Evolutionary conservation across 2,888 invertebrate genomes (phyloP), one percentile per base, ranked within the genome.

Genomic region (Morpho deidamia): DNA sequence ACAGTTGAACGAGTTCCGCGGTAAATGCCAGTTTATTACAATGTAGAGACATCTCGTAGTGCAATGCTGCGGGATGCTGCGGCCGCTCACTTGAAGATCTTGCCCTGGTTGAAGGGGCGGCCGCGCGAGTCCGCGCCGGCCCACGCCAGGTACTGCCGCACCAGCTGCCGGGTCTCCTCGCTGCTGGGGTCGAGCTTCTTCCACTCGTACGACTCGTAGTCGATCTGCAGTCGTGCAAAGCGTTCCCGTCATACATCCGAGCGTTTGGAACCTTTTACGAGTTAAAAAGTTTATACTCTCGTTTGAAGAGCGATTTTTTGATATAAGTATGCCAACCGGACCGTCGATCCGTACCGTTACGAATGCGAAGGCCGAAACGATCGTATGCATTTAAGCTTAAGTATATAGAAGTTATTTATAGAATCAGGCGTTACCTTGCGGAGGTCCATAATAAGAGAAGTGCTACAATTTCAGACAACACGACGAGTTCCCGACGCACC

Each of bases 161-260:
- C 96, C 53, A 97, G 80, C 67, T 94, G 91, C 91, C 97, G 98
- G 51, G 97, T 97, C 72, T 95, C 94, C 53, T 93, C 93, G 51
- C 91, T 91, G 61, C 91, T 86, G 14, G 97, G 91, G 83, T 99
- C 96, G 61, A 99, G 91, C 86, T 99, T 98, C 72, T 92, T 95
- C 99, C 99, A 99, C 51, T 91, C 91, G 84, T 99, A 99, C 8
- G 96, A 95, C 89, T 99, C 99, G 78, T 97, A 99, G 89, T 99
- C 99, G 49, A 98, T 93, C 64, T 66, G 54, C 8, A 7, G n/a
- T 0, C 4, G 37, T 5, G n/a, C 37, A 37, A 8, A 37, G 7
- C 8, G 37, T 23, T 43, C 11, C 11, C 14, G 44, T n/a, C n/a
- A n/a, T n/a, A n/a, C n/a, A n/a, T n/a, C n/a, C n/a, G n/a, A n/a